These are phyloP conservation scores for Cerastis rubricosa DNA, from an alignment of 2,888 invertebrate genomes.

Conservation along the genomic window DNA sequence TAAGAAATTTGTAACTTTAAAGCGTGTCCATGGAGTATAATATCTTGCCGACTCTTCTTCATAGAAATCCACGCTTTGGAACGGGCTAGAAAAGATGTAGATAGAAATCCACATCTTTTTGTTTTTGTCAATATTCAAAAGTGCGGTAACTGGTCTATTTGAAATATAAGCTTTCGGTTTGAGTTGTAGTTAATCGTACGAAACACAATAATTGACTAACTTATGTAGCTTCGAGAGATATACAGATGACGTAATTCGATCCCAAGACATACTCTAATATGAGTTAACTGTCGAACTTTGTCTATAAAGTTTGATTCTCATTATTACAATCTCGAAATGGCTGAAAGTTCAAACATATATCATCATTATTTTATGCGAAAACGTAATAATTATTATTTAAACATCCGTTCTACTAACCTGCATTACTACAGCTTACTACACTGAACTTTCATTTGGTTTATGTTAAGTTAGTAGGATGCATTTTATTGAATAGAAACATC, in stretches of 20 bases:
- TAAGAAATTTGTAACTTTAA: no score
- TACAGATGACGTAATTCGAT: not conserved
- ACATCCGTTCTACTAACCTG: not conserved
- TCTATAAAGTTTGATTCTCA: not conserved
- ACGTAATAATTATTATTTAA: not conserved
- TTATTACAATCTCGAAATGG: not conserved
- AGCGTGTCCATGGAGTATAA: not conserved
- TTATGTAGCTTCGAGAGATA: not conserved
- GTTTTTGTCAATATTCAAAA: not conserved
- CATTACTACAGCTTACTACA: not conserved
- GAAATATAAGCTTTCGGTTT: not conserved
- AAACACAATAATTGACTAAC: not conserved
- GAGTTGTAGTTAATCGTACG: not conserved
- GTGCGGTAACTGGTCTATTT: not conserved
- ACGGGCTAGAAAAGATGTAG: no score
- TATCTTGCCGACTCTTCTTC: not conserved
- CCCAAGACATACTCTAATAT: conserved; percentile 5
- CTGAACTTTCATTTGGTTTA: not conserved
- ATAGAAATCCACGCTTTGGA: not conserved
- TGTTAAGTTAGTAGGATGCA: not conserved
- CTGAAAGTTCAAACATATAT: conserved; percentile 7
- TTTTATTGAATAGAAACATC: no score
- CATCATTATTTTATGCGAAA: not conserved
- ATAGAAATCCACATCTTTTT: not conserved
- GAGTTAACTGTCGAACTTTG: not conserved